Evolutionary conservation across 2,888 invertebrate species (phyloP).

Genomic region (Mythimna lalbum): DNA sequence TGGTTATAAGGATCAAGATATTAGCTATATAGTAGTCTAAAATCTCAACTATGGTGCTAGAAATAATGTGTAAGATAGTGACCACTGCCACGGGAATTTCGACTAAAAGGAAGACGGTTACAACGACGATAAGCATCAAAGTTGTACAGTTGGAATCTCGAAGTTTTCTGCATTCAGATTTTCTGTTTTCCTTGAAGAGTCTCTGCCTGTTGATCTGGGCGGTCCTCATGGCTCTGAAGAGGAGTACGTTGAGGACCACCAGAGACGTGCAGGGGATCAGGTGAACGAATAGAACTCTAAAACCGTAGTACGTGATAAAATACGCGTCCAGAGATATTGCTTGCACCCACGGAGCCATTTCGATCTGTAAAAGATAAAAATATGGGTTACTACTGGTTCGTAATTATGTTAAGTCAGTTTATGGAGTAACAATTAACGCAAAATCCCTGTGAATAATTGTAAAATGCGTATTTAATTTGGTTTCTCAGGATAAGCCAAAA

Average conservation of each 20-base stretch:
- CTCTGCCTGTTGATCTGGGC: conserved; percentile 95
- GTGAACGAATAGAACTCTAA: conserved; percentile 97
- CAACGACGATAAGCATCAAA: conserved; percentile 96
- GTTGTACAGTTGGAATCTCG: conserved; percentile 96
- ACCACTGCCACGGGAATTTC: conserved; percentile 96
- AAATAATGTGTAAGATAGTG: conserved; percentile 95
- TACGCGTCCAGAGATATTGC: conserved; percentile 93
- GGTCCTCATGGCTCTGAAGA: conserved; percentile 96
- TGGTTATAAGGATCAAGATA: conserved; percentile 95
- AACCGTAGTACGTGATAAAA: conserved; percentile 95
- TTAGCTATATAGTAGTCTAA: conserved; percentile 95
- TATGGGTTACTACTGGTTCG: not conserved
- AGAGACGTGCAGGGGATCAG: conserved; percentile 96
- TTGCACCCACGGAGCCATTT: conserved; percentile 93
- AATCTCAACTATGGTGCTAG: conserved; percentile 93
- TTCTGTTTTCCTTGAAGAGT: conserved; percentile 94
- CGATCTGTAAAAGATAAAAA: conserved; percentile 77
- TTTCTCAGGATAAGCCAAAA: no score
- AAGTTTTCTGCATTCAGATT: conserved; percentile 94
- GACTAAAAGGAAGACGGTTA: conserved; percentile 95
- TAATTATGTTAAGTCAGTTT: no score
- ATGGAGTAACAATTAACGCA: no score
- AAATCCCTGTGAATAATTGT: no score
- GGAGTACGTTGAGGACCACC: conserved; percentile 96
- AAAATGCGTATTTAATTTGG: no score